phyloP scores from a whole-genome alignment of 2,888 invertebrate species.

The Drepana falcataria region DNA sequence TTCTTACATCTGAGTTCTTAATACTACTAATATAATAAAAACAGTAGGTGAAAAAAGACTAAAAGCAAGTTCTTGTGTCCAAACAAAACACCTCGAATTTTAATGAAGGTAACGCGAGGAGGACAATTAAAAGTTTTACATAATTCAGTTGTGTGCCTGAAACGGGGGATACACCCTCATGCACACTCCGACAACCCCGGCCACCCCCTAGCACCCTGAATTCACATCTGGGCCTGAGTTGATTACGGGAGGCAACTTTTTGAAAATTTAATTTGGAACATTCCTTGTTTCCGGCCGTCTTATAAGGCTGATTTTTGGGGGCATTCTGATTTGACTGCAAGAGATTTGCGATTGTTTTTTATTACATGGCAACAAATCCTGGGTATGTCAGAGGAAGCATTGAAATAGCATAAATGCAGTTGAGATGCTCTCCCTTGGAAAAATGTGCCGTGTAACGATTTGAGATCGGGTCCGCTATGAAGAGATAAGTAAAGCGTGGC shows the following conservation, averaged over 20 bases:
- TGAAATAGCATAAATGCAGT: too few relatives aligned
- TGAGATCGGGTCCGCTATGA: too few relatives aligned
- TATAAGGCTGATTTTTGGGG: neutral
- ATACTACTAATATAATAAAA: neutral
- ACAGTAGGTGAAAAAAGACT: neutral
- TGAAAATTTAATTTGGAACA: conserved; percentile 42
- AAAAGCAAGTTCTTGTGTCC: conserved; percentile 27
- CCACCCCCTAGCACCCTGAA: conserved; percentile 18
- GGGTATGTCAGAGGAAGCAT: too few relatives aligned
- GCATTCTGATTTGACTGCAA: neutral
- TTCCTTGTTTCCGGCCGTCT: conserved; percentile 14
- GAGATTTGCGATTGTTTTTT: too few relatives aligned
- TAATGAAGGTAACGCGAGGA: conserved; percentile 53
- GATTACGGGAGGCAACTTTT: conserved; percentile 41
- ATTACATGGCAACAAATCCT: too few relatives aligned
- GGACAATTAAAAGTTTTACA: conserved; percentile 62
- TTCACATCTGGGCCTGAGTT: conserved; percentile 35
- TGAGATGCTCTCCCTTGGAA: too few relatives aligned
- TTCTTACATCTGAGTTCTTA: too few relatives aligned
- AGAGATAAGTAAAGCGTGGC: too few relatives aligned
- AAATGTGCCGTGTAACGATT: too few relatives aligned
- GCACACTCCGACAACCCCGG: conserved; percentile 2
- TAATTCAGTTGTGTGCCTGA: conserved; percentile 50
- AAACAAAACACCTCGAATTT: conserved; percentile 55
- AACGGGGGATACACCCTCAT: conserved; percentile 9